phyloP scores from a whole-genome alignment of 2,888 invertebrate species.

The Lepidochitona cinerea region DNA sequence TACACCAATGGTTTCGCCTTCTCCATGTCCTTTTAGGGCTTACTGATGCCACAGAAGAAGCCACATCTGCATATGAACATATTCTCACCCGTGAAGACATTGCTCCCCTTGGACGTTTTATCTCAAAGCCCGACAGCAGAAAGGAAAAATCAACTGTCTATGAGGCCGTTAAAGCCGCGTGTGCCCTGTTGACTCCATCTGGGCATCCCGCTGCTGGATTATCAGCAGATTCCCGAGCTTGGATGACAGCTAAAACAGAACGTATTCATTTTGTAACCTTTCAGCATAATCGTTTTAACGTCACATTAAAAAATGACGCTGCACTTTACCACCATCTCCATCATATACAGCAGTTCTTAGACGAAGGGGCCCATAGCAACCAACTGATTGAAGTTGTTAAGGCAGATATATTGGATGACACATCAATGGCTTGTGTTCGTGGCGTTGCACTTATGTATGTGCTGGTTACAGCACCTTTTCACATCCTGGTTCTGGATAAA shows the following conservation, averaged over 20 bases:
- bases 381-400: too few relatives aligned
- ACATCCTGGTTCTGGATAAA: not conserved
- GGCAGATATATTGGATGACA: too few relatives aligned
- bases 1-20: too few relatives aligned
- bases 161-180: not conserved
- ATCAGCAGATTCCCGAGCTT: not conserved
- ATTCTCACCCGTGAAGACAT: too few relatives aligned
- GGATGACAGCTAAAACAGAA: not conserved
- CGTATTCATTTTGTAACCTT: not conserved
- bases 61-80: too few relatives aligned
- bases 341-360: not conserved
- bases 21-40: too few relatives aligned
- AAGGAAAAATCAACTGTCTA: not conserved
- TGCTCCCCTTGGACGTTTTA: too few relatives aligned
- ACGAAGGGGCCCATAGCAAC: not conserved
- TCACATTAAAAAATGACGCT: not conserved
- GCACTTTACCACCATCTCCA: not conserved
- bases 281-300: not conserved
- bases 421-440: not conserved
- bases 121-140: not conserved
- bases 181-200: not conserved
- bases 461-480: not conserved
- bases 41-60: too few relatives aligned
- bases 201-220: conserved; percentile 1
- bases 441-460: not conserved